Base-by-base conservation (phyloP, 2,797 vertebrate species). In the Danio kyathit region DNA sequence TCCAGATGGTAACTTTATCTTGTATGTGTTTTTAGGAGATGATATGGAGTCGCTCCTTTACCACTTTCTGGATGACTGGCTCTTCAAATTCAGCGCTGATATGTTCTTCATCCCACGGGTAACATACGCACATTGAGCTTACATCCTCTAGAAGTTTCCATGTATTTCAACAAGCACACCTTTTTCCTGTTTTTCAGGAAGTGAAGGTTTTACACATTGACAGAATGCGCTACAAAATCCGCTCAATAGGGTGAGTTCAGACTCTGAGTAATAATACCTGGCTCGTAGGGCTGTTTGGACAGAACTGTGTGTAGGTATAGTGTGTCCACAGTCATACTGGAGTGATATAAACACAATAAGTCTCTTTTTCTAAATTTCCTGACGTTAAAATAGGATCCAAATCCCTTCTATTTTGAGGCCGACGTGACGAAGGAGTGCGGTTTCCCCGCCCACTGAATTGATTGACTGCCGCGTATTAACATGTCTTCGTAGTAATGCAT, bases 61-160 rank as follows among this genome's bases (percentile, higher is more conserved):
- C 87, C 96, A 99, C 87, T 97, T 99, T 86, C 84, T 99, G 87
- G 95, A 98, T 81, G 98, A 98, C 78, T 99, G 98, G 98, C 94
- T 99, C 52, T 99, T 95, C 89, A 99, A 97, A 86, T 99, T 99
- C 90, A 95, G 96, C 78, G 97, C 96, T 17, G 95, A 99, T 54
- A 88, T 94, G n/a, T 99, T 96, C 88, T 99, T 99, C 84, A 59
- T 99, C 84, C 97, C 98, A n/a, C 95, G 98, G 94, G 98, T 99
- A 86, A 94, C 95, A 84, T 4, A 1, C 29, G 3, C 29, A 29
- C 29, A 29, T 29, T 29, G 29, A 29, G 29, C 29, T 29, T 29
- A 29, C 1, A 29, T 29, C 29, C 29, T 29, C 29, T 29, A n/a
- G n/a, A n/a, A n/a, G n/a, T n/a, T 29, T 29, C 29, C 29, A 29